Percentiles rank a stretch among this genome's conserved stretches.
phyloP scores from a whole-genome alignment of 2,113 vertebrate genomes.

The Strigops habroptila region DNA sequence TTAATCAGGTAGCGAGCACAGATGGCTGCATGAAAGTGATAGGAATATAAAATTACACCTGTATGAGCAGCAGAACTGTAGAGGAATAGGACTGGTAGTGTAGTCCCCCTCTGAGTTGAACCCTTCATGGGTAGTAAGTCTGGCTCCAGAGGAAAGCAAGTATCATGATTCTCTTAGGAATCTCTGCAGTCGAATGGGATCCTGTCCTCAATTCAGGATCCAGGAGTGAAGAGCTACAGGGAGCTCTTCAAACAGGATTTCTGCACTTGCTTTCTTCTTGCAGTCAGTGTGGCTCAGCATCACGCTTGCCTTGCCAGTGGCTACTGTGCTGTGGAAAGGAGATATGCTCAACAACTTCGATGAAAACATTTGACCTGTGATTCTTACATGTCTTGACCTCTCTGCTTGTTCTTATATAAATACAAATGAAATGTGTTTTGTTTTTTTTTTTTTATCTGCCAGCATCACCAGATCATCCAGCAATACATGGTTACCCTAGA shows the following conservation, averaged over 20 bases:
- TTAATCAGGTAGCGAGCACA: background rate
- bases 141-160: background rate
- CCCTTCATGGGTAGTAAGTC: background rate
- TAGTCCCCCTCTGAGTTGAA: background rate
- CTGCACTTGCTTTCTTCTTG: background rate
- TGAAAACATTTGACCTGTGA: background rate
- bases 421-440: background rate
- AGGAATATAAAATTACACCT: background rate
- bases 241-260: background rate
- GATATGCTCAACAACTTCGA: background rate
- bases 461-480: constrained; percentile 97
- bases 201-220: background rate
- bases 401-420: background rate
- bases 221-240: fast-evolving
- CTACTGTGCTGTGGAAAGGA: background rate
- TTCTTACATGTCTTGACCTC: background rate
- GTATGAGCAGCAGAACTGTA: fast-evolving
- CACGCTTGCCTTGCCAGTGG: background rate
- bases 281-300: background rate
- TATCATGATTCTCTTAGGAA: background rate
- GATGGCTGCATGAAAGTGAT: background rate
- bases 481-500: constrained; percentile 98
- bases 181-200: background rate
- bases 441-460: constrained; percentile 5
- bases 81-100: background rate